These are phyloP conservation scores for Anthopleura sola DNA, from an alignment of 64 coral and sea anemone species.

Conservation along the genomic window DNA sequence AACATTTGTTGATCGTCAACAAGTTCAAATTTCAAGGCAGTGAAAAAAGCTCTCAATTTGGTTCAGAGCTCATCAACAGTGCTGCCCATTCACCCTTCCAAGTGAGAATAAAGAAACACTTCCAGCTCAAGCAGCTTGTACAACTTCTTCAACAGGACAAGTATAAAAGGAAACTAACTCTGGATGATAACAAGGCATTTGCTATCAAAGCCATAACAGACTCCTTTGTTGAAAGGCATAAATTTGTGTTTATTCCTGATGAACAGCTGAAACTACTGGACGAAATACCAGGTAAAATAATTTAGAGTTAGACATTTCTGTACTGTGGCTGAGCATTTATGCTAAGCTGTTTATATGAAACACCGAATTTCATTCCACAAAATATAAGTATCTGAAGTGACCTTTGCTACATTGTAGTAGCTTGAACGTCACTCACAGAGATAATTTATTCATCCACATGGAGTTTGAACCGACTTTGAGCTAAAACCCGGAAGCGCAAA, in stretches of 20 bases:
- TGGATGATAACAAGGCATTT: background rate
- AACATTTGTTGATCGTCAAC: slow-evolving; percentile 5
- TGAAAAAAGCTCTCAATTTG: slow-evolving; percentile 19
- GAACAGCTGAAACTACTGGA: background rate
- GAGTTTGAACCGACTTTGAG: too few relatives aligned
- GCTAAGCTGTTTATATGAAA: too few relatives aligned
- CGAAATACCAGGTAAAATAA: background rate
- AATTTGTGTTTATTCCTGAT: slow-evolving; percentile 5
- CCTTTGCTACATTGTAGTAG: too few relatives aligned
- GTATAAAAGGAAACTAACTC: background rate
- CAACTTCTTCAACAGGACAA: background rate
- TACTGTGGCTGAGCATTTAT: too few relatives aligned
- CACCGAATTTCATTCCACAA: too few relatives aligned
- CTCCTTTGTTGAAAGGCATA: background rate
- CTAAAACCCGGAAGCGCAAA: too few relatives aligned
- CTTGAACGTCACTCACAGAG: too few relatives aligned
- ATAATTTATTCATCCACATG: too few relatives aligned
- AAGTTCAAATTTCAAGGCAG: slow-evolving; percentile 2
- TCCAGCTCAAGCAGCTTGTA: background rate
- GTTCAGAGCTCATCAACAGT: slow-evolving; percentile 16
- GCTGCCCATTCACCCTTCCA: slow-evolving; percentile 1
- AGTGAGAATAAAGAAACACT: slow-evolving; percentile 13
- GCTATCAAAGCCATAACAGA: background rate
- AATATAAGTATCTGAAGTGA: too few relatives aligned
- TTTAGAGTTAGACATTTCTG: too few relatives aligned